Percentiles rank a stretch among this genome's conserved stretches.
Evolutionary conservation across 1,140 invertebrate species (phyloP).

Genomic region (Chionoecetes opilio): DNA sequence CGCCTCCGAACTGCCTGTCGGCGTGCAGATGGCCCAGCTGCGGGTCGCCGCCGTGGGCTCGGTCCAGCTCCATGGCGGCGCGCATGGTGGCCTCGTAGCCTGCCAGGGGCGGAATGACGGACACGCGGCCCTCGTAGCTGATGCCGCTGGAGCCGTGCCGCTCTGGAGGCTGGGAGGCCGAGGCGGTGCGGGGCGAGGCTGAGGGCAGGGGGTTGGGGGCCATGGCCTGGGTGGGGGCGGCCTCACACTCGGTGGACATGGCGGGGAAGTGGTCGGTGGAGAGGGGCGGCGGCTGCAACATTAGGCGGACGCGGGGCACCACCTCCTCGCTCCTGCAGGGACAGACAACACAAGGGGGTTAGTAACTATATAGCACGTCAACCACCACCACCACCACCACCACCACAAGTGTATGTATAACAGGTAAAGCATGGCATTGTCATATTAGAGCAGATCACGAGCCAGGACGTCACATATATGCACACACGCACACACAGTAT

Average conservation of each 20-base stretch:
- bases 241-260: conserved; percentile 74
- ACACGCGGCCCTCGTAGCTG: conserved; percentile 81
- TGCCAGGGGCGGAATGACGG: conserved; percentile 79
- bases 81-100: conserved; percentile 81
- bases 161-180: conserved; percentile 58
- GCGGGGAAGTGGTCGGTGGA: conserved; percentile 57
- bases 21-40: conserved; percentile 42
- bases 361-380: background rate
- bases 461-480: background rate
- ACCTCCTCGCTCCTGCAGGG: conserved; percentile 60
- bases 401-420: background rate
- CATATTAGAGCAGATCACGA: too few relatives aligned
- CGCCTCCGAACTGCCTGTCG: conserved; percentile 17
- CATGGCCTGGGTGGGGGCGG: conserved; percentile 56
- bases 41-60: conserved; percentile 38
- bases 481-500: conserved; percentile 9
- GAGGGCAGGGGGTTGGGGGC: conserved; percentile 41
- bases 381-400: conserved; percentile 10
- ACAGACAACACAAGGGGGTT: background rate
- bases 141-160: conserved; percentile 74
- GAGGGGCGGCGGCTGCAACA: conserved; percentile 67
- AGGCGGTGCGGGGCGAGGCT: conserved; percentile 42
- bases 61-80: conserved; percentile 81
- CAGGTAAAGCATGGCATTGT: background rate
- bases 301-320: conserved; percentile 35